Evolutionary conservation across 2,888 invertebrate genomes (phyloP).

Genomic region (Brachypterus glaber): DNA sequence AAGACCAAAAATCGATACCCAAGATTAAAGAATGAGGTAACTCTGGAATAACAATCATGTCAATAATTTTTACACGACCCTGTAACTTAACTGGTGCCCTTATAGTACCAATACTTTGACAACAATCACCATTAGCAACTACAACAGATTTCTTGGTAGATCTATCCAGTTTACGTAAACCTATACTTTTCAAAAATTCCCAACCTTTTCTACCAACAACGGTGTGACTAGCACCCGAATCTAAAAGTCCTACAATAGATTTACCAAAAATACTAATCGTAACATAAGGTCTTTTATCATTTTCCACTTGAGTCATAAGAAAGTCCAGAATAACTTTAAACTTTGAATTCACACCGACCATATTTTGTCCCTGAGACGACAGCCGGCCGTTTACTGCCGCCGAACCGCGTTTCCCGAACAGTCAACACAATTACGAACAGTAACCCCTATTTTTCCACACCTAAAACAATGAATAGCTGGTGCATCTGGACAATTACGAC

Average conservation of each 20-base stretch:
- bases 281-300: constrained; percentile 13
- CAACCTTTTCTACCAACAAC: constrained; percentile 12
- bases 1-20: too few relatives aligned
- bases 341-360: too few relatives aligned
- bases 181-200: constrained; percentile 7
- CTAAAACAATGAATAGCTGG: too few relatives aligned
- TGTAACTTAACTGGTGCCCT: constrained; percentile 9
- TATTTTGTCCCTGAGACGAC: too few relatives aligned
- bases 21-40: constrained; percentile 9
- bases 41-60: constrained; percentile 10
- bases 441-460: too few relatives aligned
- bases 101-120: constrained; percentile 9
- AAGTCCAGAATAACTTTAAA: constrained; percentile 10
- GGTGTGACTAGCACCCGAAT: constrained; percentile 15
- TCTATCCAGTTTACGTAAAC: constrained; percentile 8
- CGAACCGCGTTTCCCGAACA: constrained; percentile 18
- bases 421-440: constrained; percentile 12
- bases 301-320: constrained; percentile 11
- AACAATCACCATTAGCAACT: constrained; percentile 14
- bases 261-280: constrained; percentile 8
- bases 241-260: too few relatives aligned
- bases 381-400: constrained; percentile 9
- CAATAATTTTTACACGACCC: constrained; percentile 8
- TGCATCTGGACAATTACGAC: too few relatives aligned
- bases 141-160: constrained; percentile 1